Evolutionary conservation across 2,113 vertebrate species (phyloP).

Genomic region (Alosa alosa): DNA sequence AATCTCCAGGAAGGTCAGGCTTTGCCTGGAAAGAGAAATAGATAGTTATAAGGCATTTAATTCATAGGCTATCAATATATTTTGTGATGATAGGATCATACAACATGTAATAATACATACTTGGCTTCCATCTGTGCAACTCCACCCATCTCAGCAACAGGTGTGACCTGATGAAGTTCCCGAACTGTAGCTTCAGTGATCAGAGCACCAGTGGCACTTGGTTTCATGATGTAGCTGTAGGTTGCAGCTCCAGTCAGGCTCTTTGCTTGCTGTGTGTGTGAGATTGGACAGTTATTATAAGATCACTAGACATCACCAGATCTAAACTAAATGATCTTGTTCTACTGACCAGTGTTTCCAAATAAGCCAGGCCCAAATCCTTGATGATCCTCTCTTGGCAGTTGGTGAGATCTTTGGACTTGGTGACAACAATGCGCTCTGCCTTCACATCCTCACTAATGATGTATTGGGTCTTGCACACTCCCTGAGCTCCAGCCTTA

Average conservation of each 20-base stretch:
- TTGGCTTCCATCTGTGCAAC: slow-evolving; percentile 60
- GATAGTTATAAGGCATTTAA: not conserved
- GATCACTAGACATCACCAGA: not conserved
- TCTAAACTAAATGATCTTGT: not conserved
- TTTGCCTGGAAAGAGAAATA: slow-evolving; percentile 65
- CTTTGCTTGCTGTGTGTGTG: slow-evolving; percentile 63
- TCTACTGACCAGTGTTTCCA: slow-evolving; percentile 52
- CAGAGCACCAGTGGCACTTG: slow-evolving; percentile 49
- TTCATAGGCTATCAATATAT: not conserved
- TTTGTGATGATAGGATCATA: not conserved
- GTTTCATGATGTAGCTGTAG: slow-evolving; percentile 75
- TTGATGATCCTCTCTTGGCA: slow-evolving; percentile 75
- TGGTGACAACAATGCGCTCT: slow-evolving; percentile 63
- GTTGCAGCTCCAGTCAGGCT: slow-evolving; percentile 69
- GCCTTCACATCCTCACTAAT: slow-evolving; percentile 73
- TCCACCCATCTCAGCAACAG: slow-evolving; percentile 69
- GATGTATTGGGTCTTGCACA: slow-evolving; percentile 79
- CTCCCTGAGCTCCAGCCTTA: slow-evolving; percentile 78
- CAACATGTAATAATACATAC: too few relatives aligned
- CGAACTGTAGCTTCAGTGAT: slow-evolving; percentile 70
- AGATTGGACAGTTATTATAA: not conserved
- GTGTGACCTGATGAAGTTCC: slow-evolving; percentile 76
- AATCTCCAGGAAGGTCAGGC: slow-evolving; percentile 65
- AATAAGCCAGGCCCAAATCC: slow-evolving; percentile 71
- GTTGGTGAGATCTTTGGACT: slow-evolving; percentile 75